Evolutionary conservation across 2,888 invertebrate genomes (phyloP), one percentile per base, ranked within the genome.

Genomic region (Tridacna gigas): DNA sequence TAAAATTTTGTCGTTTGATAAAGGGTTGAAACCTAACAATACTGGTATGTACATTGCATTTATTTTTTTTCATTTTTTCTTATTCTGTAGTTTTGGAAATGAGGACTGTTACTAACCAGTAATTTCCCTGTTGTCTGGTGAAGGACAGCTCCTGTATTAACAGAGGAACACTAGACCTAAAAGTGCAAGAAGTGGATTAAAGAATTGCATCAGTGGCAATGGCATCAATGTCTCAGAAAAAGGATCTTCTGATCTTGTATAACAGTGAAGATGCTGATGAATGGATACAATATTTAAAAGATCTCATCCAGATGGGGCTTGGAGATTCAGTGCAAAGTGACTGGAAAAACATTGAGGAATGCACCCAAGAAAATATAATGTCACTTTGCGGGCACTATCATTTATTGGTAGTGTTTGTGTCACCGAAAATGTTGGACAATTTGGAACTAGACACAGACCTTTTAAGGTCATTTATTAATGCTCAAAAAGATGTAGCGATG

Each of bases 191-290:
- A 37, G 37, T 7, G 7, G 7, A 7, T 37, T n/a, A 2, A 37
- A 37, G 37, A 37, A 4, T 37, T 37, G 2, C 37, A 37, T 37
- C 37, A 37, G 7, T 37, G 37, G 7, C 18, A 69, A 69, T 69
- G 69, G 69, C 45, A n/a, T 45, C 69, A 7, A n/a, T n/a, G 47
- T 47, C 69, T 4, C 12, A 13, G n/a, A 48, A 65, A 22, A 80
- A 80, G 26, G 86, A 86, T 51, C 80, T 86, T 26, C 69, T 86
- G 18, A 47, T 86, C 22, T 66, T 86, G 26, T 86, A 80, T 60
- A 80, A 80, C n/a, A 51, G 51, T 13, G 61, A 51, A 13, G 86
- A 86, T 60, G 75, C 86, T 0, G 71, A 76, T 11, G 66, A 63
- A 0, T 86, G 86, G 86, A 69, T 22, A 15, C 47, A 67, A 9